Evolutionary conservation across 2,888 invertebrate species (phyloP), one percentile per base, ranked within the genome.

Genomic region (Cremastinae sp.): DNA sequence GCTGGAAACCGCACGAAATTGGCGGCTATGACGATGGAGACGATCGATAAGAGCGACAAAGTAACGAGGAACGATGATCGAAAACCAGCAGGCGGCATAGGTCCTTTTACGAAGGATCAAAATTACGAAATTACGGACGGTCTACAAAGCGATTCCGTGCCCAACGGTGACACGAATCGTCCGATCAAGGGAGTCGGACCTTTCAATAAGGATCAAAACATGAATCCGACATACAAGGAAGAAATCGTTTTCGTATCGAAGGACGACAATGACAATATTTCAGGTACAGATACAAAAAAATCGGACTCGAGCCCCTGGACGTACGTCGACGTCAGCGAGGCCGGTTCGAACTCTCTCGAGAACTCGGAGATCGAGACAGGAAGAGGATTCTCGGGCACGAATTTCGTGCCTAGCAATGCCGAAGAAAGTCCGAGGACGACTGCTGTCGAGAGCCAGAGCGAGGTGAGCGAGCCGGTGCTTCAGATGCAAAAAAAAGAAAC

Each of bases 401-500:
- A 78, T 28, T 80, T 82, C 62, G 77, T 84, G 5, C 68, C 80
- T 0, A 75, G 69, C 9, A 37, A 79, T 0, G 68, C 80, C 0
- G 18, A 75, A 2, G 45, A 69, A 10, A 49, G 39, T n/a, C 2
- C 68, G 9, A 18, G 4, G 9, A 18, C 53, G n/a, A 64, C 68
- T 12, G 37, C 39, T 0, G n/a, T 22, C 4, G 68, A 70, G 12
- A 39, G 43, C 14, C n/a, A 9, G 12, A 56, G 62, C 18, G 96
- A 96, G 89, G 94, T 96, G 14, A 93, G 94, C 0, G 96, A 96
- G 82, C 96, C 96, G 0, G 92, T 96, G 2, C 90, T 96, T 0
- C 82, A 82, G 20, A 45, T 78, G 0, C 92, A 93, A 74, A 89
- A 89, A 41, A 87, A 89, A 65, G 89, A 89, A 41, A 84, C 86